A percentile compares a stretch with the other conserved stretches of the same genome.
phyloP scores from a whole-genome alignment of 2,888 invertebrate genomes.

The Rhingia rostrata region DNA sequence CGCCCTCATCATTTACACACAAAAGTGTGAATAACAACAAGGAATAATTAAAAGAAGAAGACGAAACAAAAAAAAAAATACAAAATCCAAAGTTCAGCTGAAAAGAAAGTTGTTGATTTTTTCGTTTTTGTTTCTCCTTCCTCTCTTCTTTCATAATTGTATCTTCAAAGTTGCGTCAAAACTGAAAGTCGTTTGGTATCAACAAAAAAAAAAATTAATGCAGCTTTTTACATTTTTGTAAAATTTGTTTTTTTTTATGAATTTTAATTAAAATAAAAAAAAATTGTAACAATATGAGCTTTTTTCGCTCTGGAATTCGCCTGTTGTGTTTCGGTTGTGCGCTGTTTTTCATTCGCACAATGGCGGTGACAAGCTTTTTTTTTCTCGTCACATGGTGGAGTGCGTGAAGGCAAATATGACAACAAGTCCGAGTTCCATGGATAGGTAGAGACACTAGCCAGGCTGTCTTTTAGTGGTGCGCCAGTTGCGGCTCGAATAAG shows the following conservation, averaged over 20 bases:
- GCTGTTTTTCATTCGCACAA: not conserved
- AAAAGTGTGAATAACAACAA: conserved; percentile 34
- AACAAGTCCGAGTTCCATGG: conserved; percentile 35
- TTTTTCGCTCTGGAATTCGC: conserved; percentile 34
- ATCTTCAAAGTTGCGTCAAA: conserved; percentile 56
- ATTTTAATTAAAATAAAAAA: conserved; percentile 29
- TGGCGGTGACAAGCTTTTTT: conserved; percentile 22
- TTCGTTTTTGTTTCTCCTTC: conserved; percentile 30
- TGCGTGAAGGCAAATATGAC: not conserved
- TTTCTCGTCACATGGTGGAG: not conserved
- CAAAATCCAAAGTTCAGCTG: conserved; percentile 50
- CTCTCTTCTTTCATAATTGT: conserved; percentile 45
- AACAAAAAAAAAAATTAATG: conserved; percentile 28
- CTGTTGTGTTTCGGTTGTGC: not conserved
- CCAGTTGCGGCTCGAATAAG: conserved; percentile 50
- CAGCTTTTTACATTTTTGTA: conserved; percentile 8
- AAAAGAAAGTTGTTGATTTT: conserved; percentile 74
- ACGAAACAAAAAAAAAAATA: not conserved
- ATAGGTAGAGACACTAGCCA: conserved; percentile 31
- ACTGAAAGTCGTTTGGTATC: conserved; percentile 62
- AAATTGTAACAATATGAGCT: conserved; percentile 8
- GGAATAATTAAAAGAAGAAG: not conserved
- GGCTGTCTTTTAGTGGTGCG: conserved; percentile 45
- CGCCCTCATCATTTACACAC: conserved; percentile 1
- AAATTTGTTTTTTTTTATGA: conserved; percentile 1